These are phyloP conservation scores for Leptodactylus fallax DNA, from an alignment of 2,797 vertebrate genomes.

Conservation along the genomic window DNA sequence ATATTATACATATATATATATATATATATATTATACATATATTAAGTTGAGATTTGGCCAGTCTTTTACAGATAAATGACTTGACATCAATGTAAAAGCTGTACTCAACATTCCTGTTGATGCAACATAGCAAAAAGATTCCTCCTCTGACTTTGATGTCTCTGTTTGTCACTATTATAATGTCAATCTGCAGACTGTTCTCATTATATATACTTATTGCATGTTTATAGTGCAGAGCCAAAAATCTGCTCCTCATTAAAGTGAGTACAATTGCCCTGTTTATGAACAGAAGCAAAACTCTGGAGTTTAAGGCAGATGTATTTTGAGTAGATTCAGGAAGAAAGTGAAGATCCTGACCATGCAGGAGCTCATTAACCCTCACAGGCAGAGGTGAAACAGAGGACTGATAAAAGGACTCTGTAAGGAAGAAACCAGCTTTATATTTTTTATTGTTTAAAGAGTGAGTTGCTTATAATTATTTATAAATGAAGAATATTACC, in stretches of 20 bases:
- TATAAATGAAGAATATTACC: neutral
- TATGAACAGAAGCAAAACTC: conserved; percentile 20
- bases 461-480: too few relatives aligned
- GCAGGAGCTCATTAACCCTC: neutral
- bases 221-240: neutral
- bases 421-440: too few relatives aligned
- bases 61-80: too few relatives aligned
- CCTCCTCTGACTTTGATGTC: conserved; percentile 11
- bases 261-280: neutral
- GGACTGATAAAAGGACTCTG: too few relatives aligned
- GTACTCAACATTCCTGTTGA: neutral
- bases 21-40: too few relatives aligned
- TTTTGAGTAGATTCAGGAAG: neutral
- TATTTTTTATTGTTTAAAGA: too few relatives aligned
- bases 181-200: conserved; percentile 19
- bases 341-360: neutral
- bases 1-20: too few relatives aligned
- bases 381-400: neutral
- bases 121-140: neutral
- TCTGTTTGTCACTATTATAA: too few relatives aligned
- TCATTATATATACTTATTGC: neutral
- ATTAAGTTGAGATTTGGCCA: too few relatives aligned
- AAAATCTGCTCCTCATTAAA: conserved; percentile 20
- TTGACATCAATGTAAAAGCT: neutral
- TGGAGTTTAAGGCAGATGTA: neutral